Base-by-base conservation (phyloP, 1,140 invertebrate genomes). In the Cheumatopsyche charites region DNA sequence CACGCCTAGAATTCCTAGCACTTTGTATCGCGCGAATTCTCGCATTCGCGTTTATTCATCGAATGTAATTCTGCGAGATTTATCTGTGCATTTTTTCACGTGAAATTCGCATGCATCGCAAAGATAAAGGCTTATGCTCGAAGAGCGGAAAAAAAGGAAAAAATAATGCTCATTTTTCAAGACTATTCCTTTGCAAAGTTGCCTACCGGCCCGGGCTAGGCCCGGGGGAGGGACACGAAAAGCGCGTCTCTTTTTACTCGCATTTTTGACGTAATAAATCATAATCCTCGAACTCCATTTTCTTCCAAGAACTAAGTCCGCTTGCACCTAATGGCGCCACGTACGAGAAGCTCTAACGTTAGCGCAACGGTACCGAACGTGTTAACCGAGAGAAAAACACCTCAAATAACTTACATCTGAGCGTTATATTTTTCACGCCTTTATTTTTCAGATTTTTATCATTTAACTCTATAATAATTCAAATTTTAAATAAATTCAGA, bases 141-240 rank as follows among this genome's bases (percentile, higher is more conserved):
- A 68, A n/a, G 47, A 9, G 66, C 12, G 23, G 49, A 29, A 67
- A 67, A 67, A 25, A n/a, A 36, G 12, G 29, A 67, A 68, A 66
- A 68, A 68, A 68, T 68, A 68, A 68, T 68, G 26, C 47, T 68
- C 66, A 68, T 68, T 68, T 68, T 68, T 68, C 66, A 68, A 55
- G 66, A 68, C 66, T 26, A 68, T 68, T 55, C 21, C 47, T 12
- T 43, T 68, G 49, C 42, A 68, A 68, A 68, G 66, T 55, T 55
- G n/a, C 45, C 47, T 63, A 66, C 63, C 41, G 36, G 23, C n/a
- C 63, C 47, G 3, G 13, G 25, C 23, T 4, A 23, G 11, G 47
- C 47, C n/a, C 15, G 19, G 7, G 47, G 47, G 47, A 11, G 55
- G 19, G 55, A 4, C 1, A 3, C 29, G 29, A 36, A 36, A 36